Percentiles rank a stretch among this genome's conserved stretches.
Conservation (phyloP, 2,113 vertebrate genomes). For the Coracopsis vasa region DNA sequence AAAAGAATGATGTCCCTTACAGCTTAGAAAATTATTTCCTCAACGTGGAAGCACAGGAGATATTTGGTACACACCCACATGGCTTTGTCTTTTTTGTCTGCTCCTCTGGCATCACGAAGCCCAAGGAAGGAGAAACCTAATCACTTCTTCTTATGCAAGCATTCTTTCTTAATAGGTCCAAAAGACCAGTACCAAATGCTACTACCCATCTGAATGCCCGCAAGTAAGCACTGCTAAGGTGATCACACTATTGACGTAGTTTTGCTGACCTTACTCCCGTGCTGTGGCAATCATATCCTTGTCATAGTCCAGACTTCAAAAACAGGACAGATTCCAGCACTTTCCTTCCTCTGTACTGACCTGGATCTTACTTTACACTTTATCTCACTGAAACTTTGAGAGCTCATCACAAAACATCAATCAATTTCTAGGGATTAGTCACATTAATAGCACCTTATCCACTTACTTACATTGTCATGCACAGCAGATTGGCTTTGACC, state of each 20-base stretch:
- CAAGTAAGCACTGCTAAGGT: not conserved
- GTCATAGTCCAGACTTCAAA: not conserved
- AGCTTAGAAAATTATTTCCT: not conserved
- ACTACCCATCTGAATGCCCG: not conserved
- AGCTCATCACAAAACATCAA: not conserved
- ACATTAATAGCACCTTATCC: not conserved
- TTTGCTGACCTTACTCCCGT: accelerated
- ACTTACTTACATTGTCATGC: not conserved
- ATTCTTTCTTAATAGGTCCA: not conserved
- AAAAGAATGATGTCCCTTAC: not conserved
- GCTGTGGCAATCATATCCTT: not conserved
- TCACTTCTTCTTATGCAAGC: not conserved
- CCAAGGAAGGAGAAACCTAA: not conserved
- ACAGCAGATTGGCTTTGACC: not conserved
- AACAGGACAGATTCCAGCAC: not conserved
- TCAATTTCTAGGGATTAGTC: not conserved
- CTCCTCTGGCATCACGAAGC: not conserved
- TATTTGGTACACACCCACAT: not conserved
- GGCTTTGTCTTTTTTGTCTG: not conserved
- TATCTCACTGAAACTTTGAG: not conserved
- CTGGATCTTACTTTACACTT: not conserved
- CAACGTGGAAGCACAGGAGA: not conserved
- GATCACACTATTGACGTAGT: not conserved
- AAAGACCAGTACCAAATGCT: not conserved
- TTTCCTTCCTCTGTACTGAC: not conserved